Percentiles rank a stretch among this genome's conserved stretches.
phyloP scores from a whole-genome alignment of 1,140 invertebrate genomes.

The Neodiprion lecontei region DNA sequence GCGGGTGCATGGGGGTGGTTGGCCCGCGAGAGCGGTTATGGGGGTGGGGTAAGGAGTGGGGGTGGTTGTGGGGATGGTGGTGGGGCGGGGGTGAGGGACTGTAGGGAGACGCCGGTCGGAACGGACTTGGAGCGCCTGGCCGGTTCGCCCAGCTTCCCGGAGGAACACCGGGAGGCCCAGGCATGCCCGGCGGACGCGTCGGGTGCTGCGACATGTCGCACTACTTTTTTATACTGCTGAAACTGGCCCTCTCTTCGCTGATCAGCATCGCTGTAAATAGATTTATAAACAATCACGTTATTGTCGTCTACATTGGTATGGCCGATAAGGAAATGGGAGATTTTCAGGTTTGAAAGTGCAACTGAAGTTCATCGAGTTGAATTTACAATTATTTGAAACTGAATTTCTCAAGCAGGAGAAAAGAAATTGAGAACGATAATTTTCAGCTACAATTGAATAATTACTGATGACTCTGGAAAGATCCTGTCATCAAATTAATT shows the following conservation, averaged over 20 bases:
- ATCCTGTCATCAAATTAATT: neutral
- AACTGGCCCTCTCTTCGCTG: slow-evolving; percentile 17
- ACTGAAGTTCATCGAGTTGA: too few relatives aligned
- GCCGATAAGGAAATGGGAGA: slow-evolving; percentile 8
- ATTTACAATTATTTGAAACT: too few relatives aligned
- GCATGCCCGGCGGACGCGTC: slow-evolving; percentile 60
- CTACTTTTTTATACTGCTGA: slow-evolving; percentile 31
- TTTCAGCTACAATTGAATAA: neutral
- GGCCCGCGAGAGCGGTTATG: slow-evolving; percentile 32
- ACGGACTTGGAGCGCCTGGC: slow-evolving; percentile 40
- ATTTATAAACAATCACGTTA: slow-evolving; percentile 18
- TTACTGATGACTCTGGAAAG: neutral
- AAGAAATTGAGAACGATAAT: neutral
- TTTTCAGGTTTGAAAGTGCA: neutral
- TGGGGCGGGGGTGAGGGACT: slow-evolving; percentile 34
- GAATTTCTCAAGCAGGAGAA: neutral
- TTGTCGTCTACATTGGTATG: slow-evolving; percentile 8
- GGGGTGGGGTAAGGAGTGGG: slow-evolving; percentile 10
- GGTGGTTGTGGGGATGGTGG: slow-evolving; percentile 18
- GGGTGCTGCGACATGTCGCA: slow-evolving; percentile 59
- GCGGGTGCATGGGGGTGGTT: slow-evolving; percentile 38
- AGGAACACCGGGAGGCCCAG: slow-evolving; percentile 45
- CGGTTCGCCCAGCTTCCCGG: slow-evolving; percentile 42
- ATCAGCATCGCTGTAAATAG: slow-evolving; percentile 43
- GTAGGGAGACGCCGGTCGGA: slow-evolving; percentile 43